Base-by-base conservation (phyloP, 2,797 vertebrate species). In the Natrix natrix region DNA sequence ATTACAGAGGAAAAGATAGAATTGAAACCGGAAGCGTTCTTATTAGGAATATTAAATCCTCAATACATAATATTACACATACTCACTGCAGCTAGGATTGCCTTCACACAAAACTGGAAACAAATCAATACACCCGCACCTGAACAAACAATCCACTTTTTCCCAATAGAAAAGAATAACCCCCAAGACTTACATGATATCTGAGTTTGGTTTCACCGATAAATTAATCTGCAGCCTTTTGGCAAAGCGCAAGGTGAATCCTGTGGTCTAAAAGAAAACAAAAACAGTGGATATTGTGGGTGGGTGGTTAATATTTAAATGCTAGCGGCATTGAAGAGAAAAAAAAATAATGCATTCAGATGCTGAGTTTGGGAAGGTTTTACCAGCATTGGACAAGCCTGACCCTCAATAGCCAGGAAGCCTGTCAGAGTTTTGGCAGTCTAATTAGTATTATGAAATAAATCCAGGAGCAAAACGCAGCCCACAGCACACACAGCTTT, bases 171-270 rank as follows among this genome's bases (percentile, higher is more conserved):
- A 26, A 91, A 91, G 86, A 61, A 32, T 88, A 63, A 37, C 0
- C 87, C 66, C 89, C 54, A 87, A n/a, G 56, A 98, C 99, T 97
- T 97, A 99, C 99, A 97, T 97, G 96, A 99, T 98, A 92, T 87
- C 91, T 0, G 43, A 10, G 52, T 98, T 97, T 16, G 98, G 98
- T 16, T 95, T 98, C 55, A 99, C 99, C 96, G 98, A 95, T 95
- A 99, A 97, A 92, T 99, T 99, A 92, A 99, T 89, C 96, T 99
- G 99, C 57, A 99, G 97, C 60, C 98, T 98, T 97, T 99, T 99
- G 17, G 99, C 98, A 96, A 99, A 99, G 26, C 94, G 98, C 95
- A 99, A 94, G 16, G 99, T 99, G 93, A 99, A 99, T 28, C 99
- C 99, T 10, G 99, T 99, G 52, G 94, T 98, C 99, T 99, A 93